Evolutionary conservation across 1,140 invertebrate genomes (phyloP).

Genomic region (Apis dorsata): DNA sequence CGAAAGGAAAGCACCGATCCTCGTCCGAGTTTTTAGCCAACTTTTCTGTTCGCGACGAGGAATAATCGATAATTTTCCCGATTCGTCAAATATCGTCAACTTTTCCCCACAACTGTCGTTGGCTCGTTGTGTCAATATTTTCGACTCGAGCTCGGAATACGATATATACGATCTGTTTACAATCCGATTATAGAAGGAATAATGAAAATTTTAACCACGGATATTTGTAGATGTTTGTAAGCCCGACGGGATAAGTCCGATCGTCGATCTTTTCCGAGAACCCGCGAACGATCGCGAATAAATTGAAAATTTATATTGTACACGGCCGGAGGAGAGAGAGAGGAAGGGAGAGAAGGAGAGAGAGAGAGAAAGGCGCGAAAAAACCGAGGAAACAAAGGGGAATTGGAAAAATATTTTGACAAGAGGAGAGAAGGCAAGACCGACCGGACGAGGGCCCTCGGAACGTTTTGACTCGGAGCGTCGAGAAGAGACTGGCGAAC

Average conservation of each 20-base stretch:
- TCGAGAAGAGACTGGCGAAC: slow-evolving; percentile 68
- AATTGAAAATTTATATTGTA: no score
- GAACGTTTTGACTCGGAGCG: slow-evolving; percentile 66
- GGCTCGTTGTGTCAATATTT: background rate
- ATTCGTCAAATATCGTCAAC: background rate
- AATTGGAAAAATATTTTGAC: slow-evolving; percentile 37
- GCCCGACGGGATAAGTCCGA: no score
- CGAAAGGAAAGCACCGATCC: background rate
- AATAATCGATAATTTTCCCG: background rate
- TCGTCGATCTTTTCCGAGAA: background rate
- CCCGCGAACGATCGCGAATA: no score
- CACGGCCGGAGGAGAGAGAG: no score
- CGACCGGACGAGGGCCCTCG: slow-evolving; percentile 27
- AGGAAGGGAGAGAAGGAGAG: background rate
- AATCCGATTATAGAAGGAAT: background rate
- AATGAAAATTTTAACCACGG: background rate
- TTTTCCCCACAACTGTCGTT: background rate
- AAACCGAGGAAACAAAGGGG: background rate
- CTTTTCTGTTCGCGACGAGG: background rate
- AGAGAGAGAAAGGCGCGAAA: no score
- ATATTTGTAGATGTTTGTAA: no score
- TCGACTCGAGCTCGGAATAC: background rate
- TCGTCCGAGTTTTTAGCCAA: background rate
- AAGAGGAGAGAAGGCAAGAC: background rate
- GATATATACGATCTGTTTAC: background rate